Evolutionary conservation across 92 coral and sea anemone genomes (phyloP), one percentile per base, ranked within the genome.

Genomic region (Blastomussa wellsi): DNA sequence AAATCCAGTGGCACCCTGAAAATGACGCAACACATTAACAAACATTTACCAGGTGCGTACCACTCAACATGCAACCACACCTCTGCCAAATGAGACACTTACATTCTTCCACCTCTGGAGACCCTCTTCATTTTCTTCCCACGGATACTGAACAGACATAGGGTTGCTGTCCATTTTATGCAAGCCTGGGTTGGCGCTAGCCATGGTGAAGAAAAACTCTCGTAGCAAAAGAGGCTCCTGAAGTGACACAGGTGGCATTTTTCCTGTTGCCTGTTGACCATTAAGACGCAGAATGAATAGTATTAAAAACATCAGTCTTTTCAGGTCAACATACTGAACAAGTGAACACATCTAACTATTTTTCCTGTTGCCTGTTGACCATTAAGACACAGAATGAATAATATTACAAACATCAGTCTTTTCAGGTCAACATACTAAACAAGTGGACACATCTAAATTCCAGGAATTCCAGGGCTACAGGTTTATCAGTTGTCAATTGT

Each of bases 1-100:
- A 73, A 93, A 95, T 17, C 98, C 98, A 76, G 98, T 95, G 62
- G 73, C 76, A 36, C 95, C 98, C 95, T 95, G 78, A 51, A 29
- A 16, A 16, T 36, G 31, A 7, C 20, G 36, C 49, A 12, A 60
- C 5, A n/a, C 28, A 48, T 64, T 64, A 11, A 57, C 20, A 64
- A 5, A 31, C 28, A 7, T 4, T 78, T 14, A 52, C 14, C 14
- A 52, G 17, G 22, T 52, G 59, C 17, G 3, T 1, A 16, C 4
- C 17, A 7, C 15, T 3, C 22, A 52, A 52, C 14, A 52, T 13
- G 59, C 4, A 52, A 52, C 59, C 14, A 52, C 59, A 14, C 19
- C 0, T 79, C 14, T 33, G 28, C 59, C 49, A 28, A 41, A 14
- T 24, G 22, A 16, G 1, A 47, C 70, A 78, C 82, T 59, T 81